Base-by-base conservation (phyloP, 2,797 vertebrate genomes). In the Coregonus sp. region DNA sequence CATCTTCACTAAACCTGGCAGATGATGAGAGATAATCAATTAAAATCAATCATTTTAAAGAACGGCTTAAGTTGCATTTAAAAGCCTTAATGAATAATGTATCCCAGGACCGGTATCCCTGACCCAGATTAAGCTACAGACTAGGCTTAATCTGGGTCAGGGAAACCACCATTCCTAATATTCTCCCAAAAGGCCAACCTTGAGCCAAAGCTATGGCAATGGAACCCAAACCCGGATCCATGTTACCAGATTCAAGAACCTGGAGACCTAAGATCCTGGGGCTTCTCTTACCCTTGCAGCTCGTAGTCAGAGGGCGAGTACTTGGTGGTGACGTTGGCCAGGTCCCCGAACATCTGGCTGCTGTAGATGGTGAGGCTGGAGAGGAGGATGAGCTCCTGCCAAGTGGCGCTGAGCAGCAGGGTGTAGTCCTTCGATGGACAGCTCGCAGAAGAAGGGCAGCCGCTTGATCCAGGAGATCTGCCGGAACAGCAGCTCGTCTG, bases 391-490 rank as follows among this genome's bases (percentile, higher is more conserved):
- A 99, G 94, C 91, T 99, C 98, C 93, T 99, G 98, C 98, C 98
- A 99, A 0, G 97, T 99, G 75, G 97, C 96, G 86, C 97, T 97
- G 80, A 99, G 94, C 88, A 99, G 96, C 86, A 97, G 98, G 65
- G 98, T 99, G 93, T 97, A 99, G 94, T 99, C 98, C 88, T 99
- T 99, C 97, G 86, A 99, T 98, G 93, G 97, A 97, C 75, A 99
- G 96, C 80, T 99, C 97, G 0, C 96, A 97, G 94, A 99, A 99
- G 92, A 99, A 99, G 0, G 98, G 98, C 90, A 99, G 94, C 94
- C 98, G 98, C 95, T 99, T 99, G 88, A 99, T 97, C 98, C 98
- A 99, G 79, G 96, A 96, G 88, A 99, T 99, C 92, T 99, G 98
- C 33, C 98, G 96, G 90, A 98, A 99, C 70, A 99, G 97, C 84